These are phyloP conservation scores for Leucosticte australis DNA, from an alignment of 2,113 vertebrate genomes.

Conservation along the genomic window DNA sequence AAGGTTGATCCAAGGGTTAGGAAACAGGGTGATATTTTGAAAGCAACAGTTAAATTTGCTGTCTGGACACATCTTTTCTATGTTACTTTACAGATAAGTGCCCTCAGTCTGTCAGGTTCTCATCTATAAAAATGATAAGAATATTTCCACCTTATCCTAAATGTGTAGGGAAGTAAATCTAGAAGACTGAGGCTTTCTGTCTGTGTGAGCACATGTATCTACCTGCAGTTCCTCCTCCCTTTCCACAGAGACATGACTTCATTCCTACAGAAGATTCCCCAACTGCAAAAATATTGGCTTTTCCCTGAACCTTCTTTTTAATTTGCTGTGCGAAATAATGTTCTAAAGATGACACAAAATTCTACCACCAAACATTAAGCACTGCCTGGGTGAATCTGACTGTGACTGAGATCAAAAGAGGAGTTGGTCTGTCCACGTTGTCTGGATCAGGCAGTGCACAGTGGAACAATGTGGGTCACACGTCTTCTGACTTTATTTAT, in stretches of 20 bases:
- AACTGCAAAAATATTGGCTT: neutral
- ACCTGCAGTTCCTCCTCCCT: neutral
- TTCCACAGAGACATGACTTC: neutral
- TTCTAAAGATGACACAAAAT: neutral
- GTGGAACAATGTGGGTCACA: neutral
- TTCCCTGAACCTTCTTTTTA: neutral
- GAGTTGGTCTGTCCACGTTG: neutral
- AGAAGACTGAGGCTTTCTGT: conserved; percentile 1
- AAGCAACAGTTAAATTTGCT: neutral
- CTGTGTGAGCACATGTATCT: neutral
- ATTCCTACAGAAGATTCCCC: neutral
- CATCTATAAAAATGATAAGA: conserved; percentile 21
- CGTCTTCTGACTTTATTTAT: neutral
- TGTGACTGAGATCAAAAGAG: neutral
- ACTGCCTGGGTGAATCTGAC: neutral
- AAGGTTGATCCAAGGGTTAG: neutral
- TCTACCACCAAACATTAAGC: neutral
- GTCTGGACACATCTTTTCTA: neutral
- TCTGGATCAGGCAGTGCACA: neutral
- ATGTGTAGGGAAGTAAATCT: conserved; percentile 14
- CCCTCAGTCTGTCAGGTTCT: neutral
- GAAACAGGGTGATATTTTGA: neutral
- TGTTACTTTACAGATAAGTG: neutral
- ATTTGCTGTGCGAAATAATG: neutral
- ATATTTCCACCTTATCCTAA: conserved; percentile 17